Percentiles rank a stretch among this genome's conserved stretches.
Conservation (phyloP, 2,113 vertebrate genomes). For the Nibea albiflora region DNA sequence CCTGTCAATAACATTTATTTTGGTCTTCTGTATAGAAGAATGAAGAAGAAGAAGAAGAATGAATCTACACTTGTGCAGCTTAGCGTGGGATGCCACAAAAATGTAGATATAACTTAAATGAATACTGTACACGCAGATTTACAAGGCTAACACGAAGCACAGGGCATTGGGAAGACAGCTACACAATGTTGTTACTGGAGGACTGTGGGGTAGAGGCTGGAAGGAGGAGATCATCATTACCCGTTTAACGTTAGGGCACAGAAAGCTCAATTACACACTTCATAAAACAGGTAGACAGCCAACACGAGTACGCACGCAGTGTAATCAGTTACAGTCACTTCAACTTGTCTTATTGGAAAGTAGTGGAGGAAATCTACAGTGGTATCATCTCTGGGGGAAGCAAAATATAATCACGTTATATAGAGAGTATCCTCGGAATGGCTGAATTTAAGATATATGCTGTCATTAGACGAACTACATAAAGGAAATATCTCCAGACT, state of each 20-base stretch:
- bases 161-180: not conserved
- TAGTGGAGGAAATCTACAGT: not conserved
- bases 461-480: not conserved
- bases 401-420: not conserved
- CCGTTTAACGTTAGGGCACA: slow-evolving; percentile 44
- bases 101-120: not conserved
- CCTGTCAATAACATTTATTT: not conserved
- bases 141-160: no score
- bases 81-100: not conserved
- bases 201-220: slow-evolving; percentile 5
- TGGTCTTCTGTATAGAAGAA: not conserved
- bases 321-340: slow-evolving; percentile 55
- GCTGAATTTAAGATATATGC: not conserved
- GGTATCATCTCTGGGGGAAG: not conserved
- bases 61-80: not conserved
- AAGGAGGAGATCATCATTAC: slow-evolving; percentile 44
- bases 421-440: not conserved
- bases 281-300: slow-evolving; percentile 66
- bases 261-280: slow-evolving; percentile 65
- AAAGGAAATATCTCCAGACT: not conserved
- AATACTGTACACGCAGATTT: no score
- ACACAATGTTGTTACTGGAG: slow-evolving; percentile 13
- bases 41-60: no score
- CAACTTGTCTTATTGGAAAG: slow-evolving; percentile 36
- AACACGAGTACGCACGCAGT: slow-evolving; percentile 15